These are phyloP conservation scores for Parazoanthus darwini DNA, from an alignment of 92 coral and sea anemone genomes.

Conservation along the genomic window DNA sequence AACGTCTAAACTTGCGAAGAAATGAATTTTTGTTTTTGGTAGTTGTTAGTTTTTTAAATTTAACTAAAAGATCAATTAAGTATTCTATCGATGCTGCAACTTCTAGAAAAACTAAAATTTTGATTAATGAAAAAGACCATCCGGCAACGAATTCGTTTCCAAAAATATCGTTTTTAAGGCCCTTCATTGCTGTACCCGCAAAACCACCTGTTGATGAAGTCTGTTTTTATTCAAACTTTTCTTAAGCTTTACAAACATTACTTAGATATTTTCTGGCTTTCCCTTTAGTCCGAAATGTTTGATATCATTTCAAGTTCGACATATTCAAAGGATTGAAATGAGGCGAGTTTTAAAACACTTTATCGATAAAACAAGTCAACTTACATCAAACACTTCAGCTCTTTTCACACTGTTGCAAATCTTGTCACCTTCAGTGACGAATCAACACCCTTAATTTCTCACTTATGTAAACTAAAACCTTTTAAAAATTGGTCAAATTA, in stretches of 20 bases:
- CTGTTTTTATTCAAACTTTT: no score
- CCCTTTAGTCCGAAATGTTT: neutral
- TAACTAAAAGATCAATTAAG: no score
- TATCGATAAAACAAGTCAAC: neutral
- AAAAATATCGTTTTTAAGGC: no score
- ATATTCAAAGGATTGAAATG: no score
- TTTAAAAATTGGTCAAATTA: no score
- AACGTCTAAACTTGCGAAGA: no score
- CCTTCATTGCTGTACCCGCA: neutral
- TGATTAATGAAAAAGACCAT: neutral
- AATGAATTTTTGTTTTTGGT: no score
- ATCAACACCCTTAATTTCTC: neutral
- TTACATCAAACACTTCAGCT: neutral
- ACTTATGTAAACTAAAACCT: no score
- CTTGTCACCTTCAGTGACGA: no score
- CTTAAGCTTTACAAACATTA: neutral
- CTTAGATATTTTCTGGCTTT: no score
- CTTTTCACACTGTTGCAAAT: neutral
- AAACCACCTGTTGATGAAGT: neutral
- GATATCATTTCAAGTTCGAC: neutral
- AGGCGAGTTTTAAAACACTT: neutral
- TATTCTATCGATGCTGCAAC: neutral
- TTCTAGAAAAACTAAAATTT: no score
- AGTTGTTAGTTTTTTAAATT: neutral
- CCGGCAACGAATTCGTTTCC: neutral